phyloP scores from a whole-genome alignment of 2,797 vertebrate genomes.

The Syngnathus acus region DNA sequence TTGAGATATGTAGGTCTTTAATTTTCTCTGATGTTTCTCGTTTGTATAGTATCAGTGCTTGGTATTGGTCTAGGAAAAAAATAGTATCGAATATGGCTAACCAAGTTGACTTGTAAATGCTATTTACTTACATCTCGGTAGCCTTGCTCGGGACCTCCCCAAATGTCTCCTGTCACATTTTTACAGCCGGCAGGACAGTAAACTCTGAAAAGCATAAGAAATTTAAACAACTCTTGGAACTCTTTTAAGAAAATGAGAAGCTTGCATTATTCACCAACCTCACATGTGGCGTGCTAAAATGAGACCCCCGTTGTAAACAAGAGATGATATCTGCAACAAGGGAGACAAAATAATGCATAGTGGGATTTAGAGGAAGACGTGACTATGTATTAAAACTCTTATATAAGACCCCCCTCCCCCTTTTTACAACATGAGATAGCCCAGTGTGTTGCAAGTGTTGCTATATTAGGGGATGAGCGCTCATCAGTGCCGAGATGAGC shows the following conservation, averaged over 20 bases:
- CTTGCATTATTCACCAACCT: constrained; percentile 61
- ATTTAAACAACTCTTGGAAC: constrained; percentile 3
- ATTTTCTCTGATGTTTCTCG: too few relatives aligned
- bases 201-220: constrained; percentile 52
- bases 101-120: not conserved
- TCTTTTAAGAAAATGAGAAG: not conserved
- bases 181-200: constrained; percentile 84
- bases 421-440: not conserved
- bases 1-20: too few relatives aligned
- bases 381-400: not conserved
- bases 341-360: not conserved
- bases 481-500: constrained; percentile 50
- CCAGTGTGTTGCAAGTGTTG: constrained; percentile 24
- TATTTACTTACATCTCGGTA: constrained; percentile 79
- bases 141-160: constrained; percentile 75
- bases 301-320: constrained; percentile 78
- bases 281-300: constrained; percentile 66
- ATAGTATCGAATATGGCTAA: too few relatives aligned
- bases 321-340: constrained; percentile 74
- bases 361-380: not conserved
- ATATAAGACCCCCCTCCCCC: not conserved
- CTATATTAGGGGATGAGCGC: constrained; percentile 41
- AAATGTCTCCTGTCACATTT: constrained; percentile 75
- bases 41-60: too few relatives aligned
- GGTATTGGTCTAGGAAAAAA: too few relatives aligned